These are phyloP conservation scores for Tipula helvola DNA, from an alignment of 2,888 invertebrate genomes.

Conservation along the genomic window DNA sequence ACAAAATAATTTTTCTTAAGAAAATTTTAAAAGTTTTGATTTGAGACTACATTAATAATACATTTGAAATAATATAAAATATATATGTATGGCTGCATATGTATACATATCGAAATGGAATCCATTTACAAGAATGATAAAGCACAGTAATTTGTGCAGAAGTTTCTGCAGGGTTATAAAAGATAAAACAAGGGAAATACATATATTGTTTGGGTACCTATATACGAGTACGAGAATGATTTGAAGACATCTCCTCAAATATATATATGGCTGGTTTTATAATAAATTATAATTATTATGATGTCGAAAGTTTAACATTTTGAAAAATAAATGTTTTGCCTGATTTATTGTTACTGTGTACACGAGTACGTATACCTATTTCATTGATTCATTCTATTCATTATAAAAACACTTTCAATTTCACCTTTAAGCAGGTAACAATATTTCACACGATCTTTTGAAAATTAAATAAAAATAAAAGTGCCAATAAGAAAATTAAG, in stretches of 20 bases:
- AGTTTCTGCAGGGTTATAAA: slow-evolving; percentile 5
- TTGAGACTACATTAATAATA: slow-evolving; percentile 11
- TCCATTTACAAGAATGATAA: slow-evolving; percentile 11
- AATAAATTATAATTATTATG: not conserved
- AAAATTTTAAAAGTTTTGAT: not conserved
- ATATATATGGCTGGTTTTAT: not conserved
- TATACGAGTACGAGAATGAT: not conserved
- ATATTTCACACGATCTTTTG: not conserved
- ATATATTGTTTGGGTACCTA: not conserved
- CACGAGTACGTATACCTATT: not conserved
- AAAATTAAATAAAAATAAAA: not conserved
- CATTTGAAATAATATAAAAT: slow-evolving; percentile 8
- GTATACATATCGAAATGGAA: not conserved
- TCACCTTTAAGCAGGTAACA: not conserved
- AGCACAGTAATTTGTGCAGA: slow-evolving; percentile 11
- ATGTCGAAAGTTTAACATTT: not conserved
- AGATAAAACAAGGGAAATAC: not conserved
- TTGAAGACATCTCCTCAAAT: not conserved
- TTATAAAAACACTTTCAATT: not conserved
- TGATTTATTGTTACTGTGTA: not conserved
- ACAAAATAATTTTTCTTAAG: not conserved
- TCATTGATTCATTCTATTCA: not conserved
- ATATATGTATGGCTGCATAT: not conserved
- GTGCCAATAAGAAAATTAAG: not conserved
- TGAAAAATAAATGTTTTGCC: not conserved